Base-by-base conservation (phyloP, 2,113 vertebrate species). In the Plecotus auritus region DNA sequence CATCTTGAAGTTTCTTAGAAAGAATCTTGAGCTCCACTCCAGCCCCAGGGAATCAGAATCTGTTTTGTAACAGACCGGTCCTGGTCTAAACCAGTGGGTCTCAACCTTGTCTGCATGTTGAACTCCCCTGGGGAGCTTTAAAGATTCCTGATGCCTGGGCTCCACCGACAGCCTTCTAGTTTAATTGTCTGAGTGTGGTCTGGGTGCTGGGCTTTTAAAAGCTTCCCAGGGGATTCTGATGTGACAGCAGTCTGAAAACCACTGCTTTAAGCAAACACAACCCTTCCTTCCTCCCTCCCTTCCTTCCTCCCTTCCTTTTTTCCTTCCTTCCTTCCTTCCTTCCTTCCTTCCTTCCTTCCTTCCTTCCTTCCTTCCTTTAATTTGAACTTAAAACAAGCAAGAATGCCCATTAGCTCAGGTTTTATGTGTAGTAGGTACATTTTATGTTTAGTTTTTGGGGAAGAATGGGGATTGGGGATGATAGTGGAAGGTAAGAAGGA, bases 381-480 rank as follows among this genome's bases (percentile, higher is more conserved):
- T 70, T 94, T 96, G 35, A 59, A 64, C 32, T 74, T 86, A 64
- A 90, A 89, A 35, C 35, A 83, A 92, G 30, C 10, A 96, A 45
- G 45, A 81, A 90, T 66, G 91, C 1, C 30, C 26, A 91, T 37
- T 76, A 86, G 47, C 78, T 96, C 54, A 83, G 32, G 30, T 64
- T 91, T 30, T 49, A 32, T 54, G 54, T 49, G 88, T 80, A 64
- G 4, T 67, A 92, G 30, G 5, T 56, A 16, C 18, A 70, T 91
- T 94, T 94, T 17, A 40, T 66, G 4, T 81, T 92, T 84, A 69
- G 5, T 96, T 87, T 89, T 3, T 51, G 30, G 70, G 70, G 11
- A 59, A 76, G 56, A 76, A 74, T 74, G 2, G 1, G 51, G 66
- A 0, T 28, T 54, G 12, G 28, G 23, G 12, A 0, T 8, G 9